Conservation (phyloP, 1,140 invertebrate genomes). For the Dufourea novaeangliae region DNA sequence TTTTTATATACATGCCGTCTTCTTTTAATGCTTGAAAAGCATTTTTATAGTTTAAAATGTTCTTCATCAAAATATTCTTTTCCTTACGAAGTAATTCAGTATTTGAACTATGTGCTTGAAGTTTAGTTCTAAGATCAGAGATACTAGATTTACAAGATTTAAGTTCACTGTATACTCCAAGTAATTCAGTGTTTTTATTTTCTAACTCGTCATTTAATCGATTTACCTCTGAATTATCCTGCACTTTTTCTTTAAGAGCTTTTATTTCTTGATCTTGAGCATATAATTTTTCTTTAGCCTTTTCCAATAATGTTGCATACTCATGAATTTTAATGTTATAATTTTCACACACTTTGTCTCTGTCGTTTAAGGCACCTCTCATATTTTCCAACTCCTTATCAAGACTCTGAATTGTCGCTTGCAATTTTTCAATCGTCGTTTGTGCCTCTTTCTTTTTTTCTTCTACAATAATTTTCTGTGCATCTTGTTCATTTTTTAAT, state of each 20-base stretch:
- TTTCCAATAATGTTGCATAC: conserved; percentile 55
- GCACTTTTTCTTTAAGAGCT: conserved; percentile 49
- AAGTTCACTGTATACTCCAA: conserved; percentile 59
- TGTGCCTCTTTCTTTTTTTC: conserved; percentile 48
- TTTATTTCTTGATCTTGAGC: conserved; percentile 55
- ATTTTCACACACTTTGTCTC: conserved; percentile 62
- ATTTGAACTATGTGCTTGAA: conserved; percentile 38
- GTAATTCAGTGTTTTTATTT: conserved; percentile 63
- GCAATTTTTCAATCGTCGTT: conserved; percentile 58
- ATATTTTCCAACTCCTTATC: conserved; percentile 66
- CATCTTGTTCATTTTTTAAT: conserved; percentile 58
- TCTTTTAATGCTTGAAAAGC: conserved; percentile 50
- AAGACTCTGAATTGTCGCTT: conserved; percentile 56
- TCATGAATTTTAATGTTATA: conserved; percentile 64
- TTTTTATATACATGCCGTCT: conserved; percentile 58
- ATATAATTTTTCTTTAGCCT: conserved; percentile 59
- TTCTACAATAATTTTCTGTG: conserved; percentile 51
- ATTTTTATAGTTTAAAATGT: conserved; percentile 63
- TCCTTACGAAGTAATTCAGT: conserved; percentile 61
- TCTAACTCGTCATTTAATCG: conserved; percentile 60
- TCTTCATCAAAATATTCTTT: conserved; percentile 62
- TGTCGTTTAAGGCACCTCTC: conserved; percentile 54
- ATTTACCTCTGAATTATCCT: conserved; percentile 57
- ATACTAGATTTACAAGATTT: conserved; percentile 61
- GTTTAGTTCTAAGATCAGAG: conserved; percentile 61